Evolutionary conservation across 1,140 invertebrate species (phyloP).

Genomic region (Dendroctonus valens): DNA sequence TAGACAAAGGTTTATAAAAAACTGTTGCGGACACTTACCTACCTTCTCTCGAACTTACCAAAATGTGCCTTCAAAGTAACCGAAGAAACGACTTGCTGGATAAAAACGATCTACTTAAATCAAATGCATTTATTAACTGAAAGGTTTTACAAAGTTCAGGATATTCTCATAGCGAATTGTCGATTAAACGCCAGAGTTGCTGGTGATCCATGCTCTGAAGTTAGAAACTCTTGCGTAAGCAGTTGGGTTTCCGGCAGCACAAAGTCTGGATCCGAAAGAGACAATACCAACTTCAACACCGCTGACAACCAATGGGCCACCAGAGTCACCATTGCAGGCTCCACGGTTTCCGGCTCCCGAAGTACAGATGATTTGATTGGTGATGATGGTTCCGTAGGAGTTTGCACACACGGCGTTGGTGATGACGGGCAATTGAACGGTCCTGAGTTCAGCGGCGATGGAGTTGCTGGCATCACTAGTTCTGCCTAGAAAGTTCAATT

Average conservation of each 20-base stretch:
- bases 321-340: constrained; percentile 34
- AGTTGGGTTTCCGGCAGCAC: constrained; percentile 17
- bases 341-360: constrained; percentile 18
- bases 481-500: not conserved
- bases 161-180: too few relatives aligned
- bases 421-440: constrained; percentile 13
- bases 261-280: constrained; percentile 26
- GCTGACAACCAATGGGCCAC: constrained; percentile 28
- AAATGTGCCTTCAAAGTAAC: too few relatives aligned
- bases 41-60: too few relatives aligned
- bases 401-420: constrained; percentile 19
- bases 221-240: constrained; percentile 34
- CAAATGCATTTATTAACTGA: too few relatives aligned
- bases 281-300: constrained; percentile 31
- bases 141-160: too few relatives aligned
- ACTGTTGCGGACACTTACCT: too few relatives aligned
- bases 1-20: too few relatives aligned
- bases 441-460: constrained; percentile 10
- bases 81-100: too few relatives aligned
- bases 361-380: constrained; percentile 27
- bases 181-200: not conserved
- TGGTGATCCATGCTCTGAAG: constrained; percentile 29
- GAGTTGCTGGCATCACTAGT: constrained; percentile 12
- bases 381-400: constrained; percentile 5
- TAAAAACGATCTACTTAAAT: too few relatives aligned